Conservation (phyloP, 2,113 vertebrate species). For the Chaenocephalus aceratus region DNA sequence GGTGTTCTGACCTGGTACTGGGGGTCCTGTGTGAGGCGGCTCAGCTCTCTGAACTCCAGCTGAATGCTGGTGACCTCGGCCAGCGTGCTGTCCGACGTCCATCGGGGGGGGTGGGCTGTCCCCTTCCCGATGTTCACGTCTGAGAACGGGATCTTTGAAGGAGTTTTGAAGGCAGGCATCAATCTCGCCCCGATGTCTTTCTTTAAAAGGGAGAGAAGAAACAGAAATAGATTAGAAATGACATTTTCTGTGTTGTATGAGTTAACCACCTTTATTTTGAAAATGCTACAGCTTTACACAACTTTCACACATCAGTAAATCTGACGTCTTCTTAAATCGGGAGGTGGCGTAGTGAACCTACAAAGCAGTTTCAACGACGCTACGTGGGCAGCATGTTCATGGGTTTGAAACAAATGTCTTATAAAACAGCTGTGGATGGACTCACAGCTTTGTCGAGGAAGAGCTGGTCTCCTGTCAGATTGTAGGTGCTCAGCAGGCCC, state of each 20-base stretch:
- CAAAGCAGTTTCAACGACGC: no score
- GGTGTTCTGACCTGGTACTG: constrained; percentile 87
- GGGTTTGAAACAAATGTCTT: no score
- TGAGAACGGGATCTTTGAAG: constrained; percentile 95
- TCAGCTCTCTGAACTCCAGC: constrained; percentile 96
- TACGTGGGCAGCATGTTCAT: no score
- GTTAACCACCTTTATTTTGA: background rate
- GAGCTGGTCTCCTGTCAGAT: constrained; percentile 89
- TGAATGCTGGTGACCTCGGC: constrained; percentile 98
- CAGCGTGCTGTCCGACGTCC: constrained; percentile 96
- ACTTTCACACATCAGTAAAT: background rate
- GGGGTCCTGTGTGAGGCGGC: constrained; percentile 88
- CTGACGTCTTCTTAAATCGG: background rate
- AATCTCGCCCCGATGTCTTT: constrained; percentile 93
- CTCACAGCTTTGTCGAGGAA: constrained; percentile 96
- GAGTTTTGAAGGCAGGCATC: constrained; percentile 95
- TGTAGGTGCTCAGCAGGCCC: constrained; percentile 93
- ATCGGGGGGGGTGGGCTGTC: constrained; percentile 91
- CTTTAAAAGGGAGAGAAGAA: constrained; percentile 70
- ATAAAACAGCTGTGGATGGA: constrained; percentile 4
- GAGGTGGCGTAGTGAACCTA: background rate
- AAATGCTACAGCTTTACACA: background rate
- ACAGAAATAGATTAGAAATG: background rate
- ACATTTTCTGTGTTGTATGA: background rate
- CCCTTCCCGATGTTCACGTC: constrained; percentile 98